These are phyloP conservation scores for Staurois parvus DNA, from an alignment of 2,797 vertebrate genomes.

Conservation along the genomic window DNA sequence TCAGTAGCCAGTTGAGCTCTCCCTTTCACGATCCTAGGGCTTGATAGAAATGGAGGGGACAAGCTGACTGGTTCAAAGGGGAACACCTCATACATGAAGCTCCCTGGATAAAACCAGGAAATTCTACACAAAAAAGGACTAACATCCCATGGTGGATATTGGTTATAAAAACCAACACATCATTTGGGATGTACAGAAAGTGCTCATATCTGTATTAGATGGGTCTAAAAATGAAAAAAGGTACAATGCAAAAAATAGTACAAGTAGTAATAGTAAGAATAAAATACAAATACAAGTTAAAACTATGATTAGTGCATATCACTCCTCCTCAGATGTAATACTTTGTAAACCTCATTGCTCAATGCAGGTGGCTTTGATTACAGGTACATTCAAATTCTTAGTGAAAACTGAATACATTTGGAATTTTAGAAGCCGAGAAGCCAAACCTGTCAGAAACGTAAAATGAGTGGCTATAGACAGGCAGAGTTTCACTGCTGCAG, in stretches of 20 bases:
- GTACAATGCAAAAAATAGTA: neutral
- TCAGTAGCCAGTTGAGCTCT: no score
- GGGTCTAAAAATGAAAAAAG: neutral
- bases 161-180: no score
- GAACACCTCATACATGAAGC: no score
- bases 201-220: neutral
- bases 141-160: no score
- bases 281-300: neutral
- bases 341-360: neutral
- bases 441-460: neutral
- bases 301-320: conserved; percentile 9
- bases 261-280: neutral
- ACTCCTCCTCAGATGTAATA: conserved; percentile 28
- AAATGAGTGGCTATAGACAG: neutral
- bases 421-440: neutral
- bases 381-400: neutral
- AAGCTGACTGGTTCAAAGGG: no score
- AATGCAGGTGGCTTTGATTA: neutral
- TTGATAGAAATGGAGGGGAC: no score
- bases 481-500: neutral
- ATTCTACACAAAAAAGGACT: no score
- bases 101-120: neutral
- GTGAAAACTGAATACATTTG: conserved; percentile 1
- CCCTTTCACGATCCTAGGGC: no score
- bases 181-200: neutral